phyloP scores from a whole-genome alignment of 2,888 invertebrate genomes.

The Alloplasta piceator region DNA sequence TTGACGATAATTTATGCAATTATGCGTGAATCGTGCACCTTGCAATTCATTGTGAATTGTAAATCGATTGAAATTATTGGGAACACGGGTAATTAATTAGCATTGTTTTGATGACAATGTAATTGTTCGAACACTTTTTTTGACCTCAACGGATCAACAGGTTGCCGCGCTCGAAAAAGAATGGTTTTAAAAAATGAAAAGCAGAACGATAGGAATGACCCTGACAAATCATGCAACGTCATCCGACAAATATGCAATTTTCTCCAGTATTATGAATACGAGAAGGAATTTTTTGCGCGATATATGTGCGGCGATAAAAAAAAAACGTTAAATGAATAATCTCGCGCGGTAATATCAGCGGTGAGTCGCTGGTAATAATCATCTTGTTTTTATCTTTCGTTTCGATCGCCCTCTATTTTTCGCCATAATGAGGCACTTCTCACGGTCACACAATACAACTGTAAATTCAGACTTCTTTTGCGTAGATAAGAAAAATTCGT shows the following conservation, averaged over 20 bases:
- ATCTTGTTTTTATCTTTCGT: too few species aligned
- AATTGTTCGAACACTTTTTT: not conserved
- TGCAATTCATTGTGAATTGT: conserved; percentile 29
- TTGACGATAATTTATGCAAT: conserved; percentile 45
- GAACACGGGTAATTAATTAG: conserved; percentile 34
- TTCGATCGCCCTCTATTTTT: too few species aligned
- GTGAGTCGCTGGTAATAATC: too few species aligned
- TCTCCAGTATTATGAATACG: conserved; percentile 5
- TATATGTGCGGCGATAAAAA: conserved; percentile 1
- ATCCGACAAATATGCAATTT: conserved; percentile 40
- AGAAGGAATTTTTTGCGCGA: conserved; percentile 1
- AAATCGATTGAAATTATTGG: conserved; percentile 2
- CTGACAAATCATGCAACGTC: conserved; percentile 35
- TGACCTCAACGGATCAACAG: conserved; percentile 5
- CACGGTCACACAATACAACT: too few species aligned
- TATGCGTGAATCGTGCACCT: conserved; percentile 22
- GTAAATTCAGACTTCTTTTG: too few species aligned
- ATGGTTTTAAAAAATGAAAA: not conserved
- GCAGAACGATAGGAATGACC: not conserved
- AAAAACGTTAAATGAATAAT: not conserved
- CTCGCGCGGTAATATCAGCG: too few species aligned
- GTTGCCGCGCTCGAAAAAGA: conserved; percentile 1
- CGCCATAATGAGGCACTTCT: too few species aligned
- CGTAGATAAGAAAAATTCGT: too few species aligned
- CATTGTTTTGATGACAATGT: not conserved